Base-by-base conservation (phyloP, 1,140 invertebrate genomes). In the Acromyrmex charruanus region DNA sequence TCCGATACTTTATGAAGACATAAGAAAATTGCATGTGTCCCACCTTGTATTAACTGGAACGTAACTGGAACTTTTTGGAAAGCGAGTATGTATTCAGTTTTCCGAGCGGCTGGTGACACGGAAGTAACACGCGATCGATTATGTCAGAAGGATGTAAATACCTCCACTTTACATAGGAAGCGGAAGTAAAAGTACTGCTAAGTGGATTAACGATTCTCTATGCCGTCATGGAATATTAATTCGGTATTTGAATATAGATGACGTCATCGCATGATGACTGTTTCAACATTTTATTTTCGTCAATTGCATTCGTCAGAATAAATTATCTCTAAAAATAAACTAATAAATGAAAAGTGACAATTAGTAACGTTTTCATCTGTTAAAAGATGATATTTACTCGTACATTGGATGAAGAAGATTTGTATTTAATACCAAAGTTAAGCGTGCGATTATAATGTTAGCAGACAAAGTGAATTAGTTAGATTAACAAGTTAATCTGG, bases 121-220 rank as follows among this genome's bases (percentile, higher is more conserved):
- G 77, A 91, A 91, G 82, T 90, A 90, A 90, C 87, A 59, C 72
- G 61, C 89, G 89, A 91, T 91, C 89, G 89, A 91, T 91, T 84
- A 88, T 80, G 58, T 69, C 31, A 81, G 55, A 63, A 28, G 82
- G 81, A 90, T 88, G 81, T 91, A 91, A 91, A 88, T 91, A 91
- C 86, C 89, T 86, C 65, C 12, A 75, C 89, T 90, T 79, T 84
- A 61, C 77, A 44, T 86, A 59, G 82, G 63, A 53, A 65, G 35
- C 39, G 63, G 61, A 74, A 82, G 85, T 86, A 89, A 59, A 89
- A 81, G 65, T 66, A 61, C 39, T 14, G 1, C 39, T 75, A 75
- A 84, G 80, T 61, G 55, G 69, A 75, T 84, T 75, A 61, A 84
- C 55, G 80, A 61, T 84, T 75, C 69, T 51, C 69, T 75, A 74